Base-by-base conservation (phyloP, 92 coral and sea anemone genomes). In the Metridium senile region DNA sequence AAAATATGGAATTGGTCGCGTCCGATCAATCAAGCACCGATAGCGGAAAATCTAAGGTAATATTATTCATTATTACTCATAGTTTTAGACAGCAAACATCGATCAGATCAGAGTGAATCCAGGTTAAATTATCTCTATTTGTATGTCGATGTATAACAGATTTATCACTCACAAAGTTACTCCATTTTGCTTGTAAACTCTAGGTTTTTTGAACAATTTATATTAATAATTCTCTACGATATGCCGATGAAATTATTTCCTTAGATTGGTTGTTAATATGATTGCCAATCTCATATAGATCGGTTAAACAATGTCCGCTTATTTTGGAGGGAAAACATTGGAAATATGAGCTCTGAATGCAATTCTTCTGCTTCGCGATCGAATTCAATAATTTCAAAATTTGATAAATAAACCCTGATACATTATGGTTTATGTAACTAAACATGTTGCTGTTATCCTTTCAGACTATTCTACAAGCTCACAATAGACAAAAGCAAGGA, bases 1-100 rank as follows among this genome's bases (percentile, higher is more conserved):
- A 30, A 35, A 54, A 81, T 33, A 81, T 81, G 85, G 84, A 79
- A 45, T 8, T 79, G 58, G 58, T 74, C 10, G 79, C 58, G 16
- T 35, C 51, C 49, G 81, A 76, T 63, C 28, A 22, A 2, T 59
- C 65, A 49, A 39, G 69, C 51, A 21, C 54, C 31, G 13, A 53
- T 68, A 20, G 53, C 33, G 74, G 58, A 21, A 68, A 68, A 68
- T 34, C 54, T 28, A 68, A 68, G 74, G 74, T 68, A 18, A 68
- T 2, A 7, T 1, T 11, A n/a, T 25, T 66, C 11, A n/a, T 26
- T 59, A n/a, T 26, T 6, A 0, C 16, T 26, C 49, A 26, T 4
- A 59, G 65, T 22, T 59, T 59, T 59, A 22, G 28, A 23, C 22
- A 4, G 28, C 26, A 20, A 59, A n/a, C 1, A 8, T 23, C 26